Conservation (phyloP, 2,888 invertebrate species). For the Cephus nigrinus region DNA sequence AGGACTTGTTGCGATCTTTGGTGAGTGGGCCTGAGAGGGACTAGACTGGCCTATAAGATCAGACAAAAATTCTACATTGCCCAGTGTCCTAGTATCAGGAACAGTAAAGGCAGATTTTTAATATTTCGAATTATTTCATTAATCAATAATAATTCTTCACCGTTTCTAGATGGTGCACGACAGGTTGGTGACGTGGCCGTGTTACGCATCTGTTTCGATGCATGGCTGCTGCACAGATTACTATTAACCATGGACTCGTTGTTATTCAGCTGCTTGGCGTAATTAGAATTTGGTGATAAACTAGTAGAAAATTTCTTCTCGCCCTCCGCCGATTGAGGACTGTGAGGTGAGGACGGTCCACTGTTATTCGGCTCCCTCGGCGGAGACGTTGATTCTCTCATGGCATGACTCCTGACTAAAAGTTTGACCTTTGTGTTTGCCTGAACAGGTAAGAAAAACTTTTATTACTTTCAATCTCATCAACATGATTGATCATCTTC, state of each 20-base stretch:
- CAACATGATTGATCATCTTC: background rate
- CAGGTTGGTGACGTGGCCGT: slow-evolving; percentile 60
- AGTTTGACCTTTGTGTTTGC: slow-evolving; percentile 82
- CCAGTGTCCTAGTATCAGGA: background rate
- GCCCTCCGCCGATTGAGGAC: slow-evolving; percentile 43
- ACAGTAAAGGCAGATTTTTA: background rate
- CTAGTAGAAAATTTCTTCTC: slow-evolving; percentile 41
- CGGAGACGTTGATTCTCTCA: slow-evolving; percentile 82
- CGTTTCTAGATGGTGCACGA: slow-evolving; percentile 56
- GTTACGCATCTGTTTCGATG: slow-evolving; percentile 58
- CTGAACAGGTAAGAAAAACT: slow-evolving; percentile 60
- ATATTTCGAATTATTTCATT: background rate
- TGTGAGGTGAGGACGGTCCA: slow-evolving; percentile 47
- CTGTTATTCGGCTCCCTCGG: slow-evolving; percentile 67
- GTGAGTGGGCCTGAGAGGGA: slow-evolving; percentile 55
- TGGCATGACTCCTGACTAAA: slow-evolving; percentile 89
- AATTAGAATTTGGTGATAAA: slow-evolving; percentile 18
- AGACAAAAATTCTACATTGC: background rate
- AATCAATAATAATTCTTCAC: slow-evolving; percentile 26
- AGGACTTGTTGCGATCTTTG: slow-evolving; percentile 52
- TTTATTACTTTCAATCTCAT: background rate
- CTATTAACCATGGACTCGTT: slow-evolving; percentile 61
- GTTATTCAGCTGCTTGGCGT: slow-evolving; percentile 49
- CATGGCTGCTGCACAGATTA: slow-evolving; percentile 54
- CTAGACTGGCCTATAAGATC: slow-evolving; percentile 53